Evolutionary conservation across 2,888 invertebrate species (phyloP).

Genomic region (Notodonta dromedarius): DNA sequence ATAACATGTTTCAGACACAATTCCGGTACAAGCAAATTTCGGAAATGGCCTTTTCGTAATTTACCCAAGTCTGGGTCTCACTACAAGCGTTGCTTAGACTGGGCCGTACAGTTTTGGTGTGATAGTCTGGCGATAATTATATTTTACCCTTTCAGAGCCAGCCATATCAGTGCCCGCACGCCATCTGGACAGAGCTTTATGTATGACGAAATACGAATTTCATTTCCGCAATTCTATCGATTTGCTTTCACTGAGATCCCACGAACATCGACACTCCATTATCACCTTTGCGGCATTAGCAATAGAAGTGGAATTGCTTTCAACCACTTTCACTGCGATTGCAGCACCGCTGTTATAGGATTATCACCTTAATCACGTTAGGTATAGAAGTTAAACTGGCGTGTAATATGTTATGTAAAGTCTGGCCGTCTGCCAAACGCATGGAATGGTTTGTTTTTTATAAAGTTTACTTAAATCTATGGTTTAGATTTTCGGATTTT

Average conservation of each 20-base stretch:
- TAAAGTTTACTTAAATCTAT: not conserved
- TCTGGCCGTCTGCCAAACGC: not conserved
- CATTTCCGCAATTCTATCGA: conserved; percentile 36
- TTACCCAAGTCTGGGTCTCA: too few species aligned
- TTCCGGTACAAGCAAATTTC: too few species aligned
- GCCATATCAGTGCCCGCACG: not conserved
- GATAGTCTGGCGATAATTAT: too few species aligned
- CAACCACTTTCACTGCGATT: not conserved
- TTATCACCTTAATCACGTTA: not conserved
- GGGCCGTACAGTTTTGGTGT: too few species aligned
- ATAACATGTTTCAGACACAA: too few species aligned
- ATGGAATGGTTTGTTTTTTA: not conserved
- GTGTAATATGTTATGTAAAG: not conserved
- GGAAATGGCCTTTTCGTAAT: too few species aligned
- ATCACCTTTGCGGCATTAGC: not conserved
- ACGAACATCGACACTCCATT: conserved; percentile 5
- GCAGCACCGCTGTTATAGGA: not conserved
- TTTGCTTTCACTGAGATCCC: conserved; percentile 34
- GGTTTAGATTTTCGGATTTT: too few species aligned
- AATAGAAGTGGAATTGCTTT: not conserved
- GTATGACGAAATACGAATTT: conserved; percentile 37
- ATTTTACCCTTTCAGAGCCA: too few species aligned
- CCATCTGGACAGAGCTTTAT: not conserved
- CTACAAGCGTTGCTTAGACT: too few species aligned
- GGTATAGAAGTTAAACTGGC: not conserved